These are phyloP conservation scores for Thumatha senex DNA, from an alignment of 2,888 invertebrate species.

Conservation along the genomic window DNA sequence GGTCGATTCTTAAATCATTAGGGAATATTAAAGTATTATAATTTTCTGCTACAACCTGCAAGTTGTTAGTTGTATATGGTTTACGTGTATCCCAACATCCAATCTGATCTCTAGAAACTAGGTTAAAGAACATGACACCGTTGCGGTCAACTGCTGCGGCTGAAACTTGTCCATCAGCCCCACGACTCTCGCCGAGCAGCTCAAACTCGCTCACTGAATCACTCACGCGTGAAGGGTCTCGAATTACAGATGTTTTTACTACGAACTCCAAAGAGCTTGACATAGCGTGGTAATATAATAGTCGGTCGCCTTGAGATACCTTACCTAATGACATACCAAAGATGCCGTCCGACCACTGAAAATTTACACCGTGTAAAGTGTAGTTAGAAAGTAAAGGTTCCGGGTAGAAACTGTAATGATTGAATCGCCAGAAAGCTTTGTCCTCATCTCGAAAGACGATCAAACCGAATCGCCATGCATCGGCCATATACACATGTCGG, in stretches of 20 bases:
- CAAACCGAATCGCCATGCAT: conserved; percentile 86
- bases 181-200: conserved; percentile 80
- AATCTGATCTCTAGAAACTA: conserved; percentile 89
- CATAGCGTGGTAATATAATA: conserved; percentile 92
- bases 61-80: conserved; percentile 86
- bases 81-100: conserved; percentile 94
- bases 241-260: conserved; percentile 87
- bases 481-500: conserved; percentile 87
- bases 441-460: conserved; percentile 85
- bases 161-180: conserved; percentile 87
- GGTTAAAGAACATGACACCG: conserved; percentile 91
- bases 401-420: conserved; percentile 88
- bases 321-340: conserved; percentile 89
- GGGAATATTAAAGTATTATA: conserved; percentile 88
- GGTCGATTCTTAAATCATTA: conserved; percentile 91
- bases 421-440: conserved; percentile 85
- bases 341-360: conserved; percentile 92
- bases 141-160: conserved; percentile 89
- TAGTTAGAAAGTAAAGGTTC: conserved; percentile 90
- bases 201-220: conserved; percentile 67
- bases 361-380: conserved; percentile 89
- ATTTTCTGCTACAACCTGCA: conserved; percentile 86
- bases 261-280: conserved; percentile 91
- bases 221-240: conserved; percentile 81
- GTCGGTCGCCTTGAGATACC: conserved; percentile 81